Base-by-base conservation (phyloP, 2,888 invertebrate species). In the Ctena decussata region DNA sequence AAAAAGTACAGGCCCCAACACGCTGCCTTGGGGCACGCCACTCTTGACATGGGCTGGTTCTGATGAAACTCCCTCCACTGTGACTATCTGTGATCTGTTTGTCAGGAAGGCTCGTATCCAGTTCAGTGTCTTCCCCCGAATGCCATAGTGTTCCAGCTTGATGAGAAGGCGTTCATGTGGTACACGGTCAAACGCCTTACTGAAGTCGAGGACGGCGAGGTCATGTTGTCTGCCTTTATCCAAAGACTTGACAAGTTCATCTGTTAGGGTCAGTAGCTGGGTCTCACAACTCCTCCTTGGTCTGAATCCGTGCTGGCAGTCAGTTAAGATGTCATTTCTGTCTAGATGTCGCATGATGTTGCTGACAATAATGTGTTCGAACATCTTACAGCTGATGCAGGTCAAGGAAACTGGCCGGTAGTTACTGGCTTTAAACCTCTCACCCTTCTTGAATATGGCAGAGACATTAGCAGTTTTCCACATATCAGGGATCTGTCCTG, bases 401-500 rank as follows among this genome's bases (percentile, higher is more conserved):
- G 78, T 78, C 21, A 78, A 37, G 39, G 71, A 78, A 1, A 78
- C 78, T 2, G 71, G 72, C 49, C 71, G 44, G 24, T 78, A 78
- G 72, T 78, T 78, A 41, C 57, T 72, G 39, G 78, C 72, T 35
- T 78, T 72, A 27, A 24, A 78, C 37, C 57, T 49, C 32, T 78
- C 78, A 1, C 78, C 78, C 41, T 78, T 78, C 32, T 78, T 78
- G 72, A 57, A 78, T 18, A 72, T 72, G 6, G 78, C 72, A 1
- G 78, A 57, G 39, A 78, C 78, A 30, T 72, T 78, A 2, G 78
- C 71, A 18, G 78, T 78, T 37, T 49, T 78, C 78, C 78, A 78
- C 5, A 72, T 44, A 18, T 78, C 71, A 2, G 75, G 80, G 27
- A 74, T 35, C 1, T n/a, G 0, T 15, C 73, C 80, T 21, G 32